Evolutionary conservation across 2,113 vertebrate genomes (phyloP).

Genomic region (Apteryx mantelli): DNA sequence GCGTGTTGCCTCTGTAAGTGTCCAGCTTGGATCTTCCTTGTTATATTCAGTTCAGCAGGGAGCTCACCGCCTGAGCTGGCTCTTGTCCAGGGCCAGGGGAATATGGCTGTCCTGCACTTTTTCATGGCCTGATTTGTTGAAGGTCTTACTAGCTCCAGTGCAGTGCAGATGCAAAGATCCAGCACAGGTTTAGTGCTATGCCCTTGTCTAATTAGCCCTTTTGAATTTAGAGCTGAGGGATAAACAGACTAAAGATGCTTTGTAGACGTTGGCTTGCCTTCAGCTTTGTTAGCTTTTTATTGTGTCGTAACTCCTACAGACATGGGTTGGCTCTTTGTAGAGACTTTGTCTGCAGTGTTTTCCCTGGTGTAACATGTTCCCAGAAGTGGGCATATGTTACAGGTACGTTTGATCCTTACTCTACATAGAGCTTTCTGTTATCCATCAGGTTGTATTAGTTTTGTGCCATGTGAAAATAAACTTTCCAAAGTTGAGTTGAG

Average conservation of each 20-base stretch:
- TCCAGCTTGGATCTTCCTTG: neutral
- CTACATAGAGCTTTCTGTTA: neutral
- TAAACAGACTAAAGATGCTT: neutral
- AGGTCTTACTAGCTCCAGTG: neutral
- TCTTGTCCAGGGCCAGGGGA: neutral
- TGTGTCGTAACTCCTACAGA: neutral
- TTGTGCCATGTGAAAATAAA: neutral
- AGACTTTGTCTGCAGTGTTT: neutral
- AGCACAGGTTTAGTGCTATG: neutral
- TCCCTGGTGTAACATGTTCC: rapidly evolving
- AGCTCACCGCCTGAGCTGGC: neutral
- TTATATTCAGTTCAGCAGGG: neutral
- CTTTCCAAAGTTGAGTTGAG: neutral
- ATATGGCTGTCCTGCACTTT: neutral
- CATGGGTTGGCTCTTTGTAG: neutral
- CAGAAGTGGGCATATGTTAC: neutral
- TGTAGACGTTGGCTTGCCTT: neutral
- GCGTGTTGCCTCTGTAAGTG: neutral
- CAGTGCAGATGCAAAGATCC: neutral
- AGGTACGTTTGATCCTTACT: neutral
- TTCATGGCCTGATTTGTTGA: neutral
- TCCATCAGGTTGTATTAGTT: neutral
- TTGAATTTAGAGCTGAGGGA: neutral
- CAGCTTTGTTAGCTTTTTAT: neutral
- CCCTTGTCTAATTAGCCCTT: neutral